phyloP scores from a whole-genome alignment of 2,113 vertebrate species.

The Neodon shergylaensis region DNA sequence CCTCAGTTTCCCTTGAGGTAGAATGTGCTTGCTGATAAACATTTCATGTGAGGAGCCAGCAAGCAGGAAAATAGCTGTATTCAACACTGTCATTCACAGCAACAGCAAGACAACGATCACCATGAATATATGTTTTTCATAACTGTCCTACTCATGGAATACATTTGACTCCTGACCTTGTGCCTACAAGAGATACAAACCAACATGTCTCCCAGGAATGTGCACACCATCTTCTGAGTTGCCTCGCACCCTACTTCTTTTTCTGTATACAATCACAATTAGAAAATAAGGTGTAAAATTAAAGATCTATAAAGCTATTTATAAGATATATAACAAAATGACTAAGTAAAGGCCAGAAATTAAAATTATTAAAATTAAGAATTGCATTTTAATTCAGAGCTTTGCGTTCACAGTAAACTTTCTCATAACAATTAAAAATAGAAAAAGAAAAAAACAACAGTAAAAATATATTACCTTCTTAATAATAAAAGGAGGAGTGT shows the following conservation, averaged over 20 bases:
- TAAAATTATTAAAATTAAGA: background rate
- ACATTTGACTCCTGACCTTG: background rate
- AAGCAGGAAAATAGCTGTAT: constrained; percentile 17
- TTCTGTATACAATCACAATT: background rate
- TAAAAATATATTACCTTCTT: background rate
- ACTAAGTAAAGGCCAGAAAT: background rate
- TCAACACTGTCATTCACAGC: background rate
- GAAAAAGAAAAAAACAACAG: background rate
- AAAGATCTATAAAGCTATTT: background rate
- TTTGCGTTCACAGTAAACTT: background rate
- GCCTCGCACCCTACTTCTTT: background rate
- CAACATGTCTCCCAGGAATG: background rate
- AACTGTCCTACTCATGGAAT: background rate
- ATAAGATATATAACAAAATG: background rate
- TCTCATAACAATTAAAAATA: background rate
- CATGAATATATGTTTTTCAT: background rate
- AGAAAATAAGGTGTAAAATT: background rate
- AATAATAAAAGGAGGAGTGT: background rate
- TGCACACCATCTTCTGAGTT: background rate
- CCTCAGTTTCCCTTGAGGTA: background rate
- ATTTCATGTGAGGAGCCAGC: background rate
- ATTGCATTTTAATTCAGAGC: background rate
- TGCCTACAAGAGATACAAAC: background rate
- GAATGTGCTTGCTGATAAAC: background rate
- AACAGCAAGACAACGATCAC: background rate